Evolutionary conservation across 2,113 vertebrate genomes (phyloP), one percentile per base, ranked within the genome.

Genomic region (Clupea harengus): DNA sequence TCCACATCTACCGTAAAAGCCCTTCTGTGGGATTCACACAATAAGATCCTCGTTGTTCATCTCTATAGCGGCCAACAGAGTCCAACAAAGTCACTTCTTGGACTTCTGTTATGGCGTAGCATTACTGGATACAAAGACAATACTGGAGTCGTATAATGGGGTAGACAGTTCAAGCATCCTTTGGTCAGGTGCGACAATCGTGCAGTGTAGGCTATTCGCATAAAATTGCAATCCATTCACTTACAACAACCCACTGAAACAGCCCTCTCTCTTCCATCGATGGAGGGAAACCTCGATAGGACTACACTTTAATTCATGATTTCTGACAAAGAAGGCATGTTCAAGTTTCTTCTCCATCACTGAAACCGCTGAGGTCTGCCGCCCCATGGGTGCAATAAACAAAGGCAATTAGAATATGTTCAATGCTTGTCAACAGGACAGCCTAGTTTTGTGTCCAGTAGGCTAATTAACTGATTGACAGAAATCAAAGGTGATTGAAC

Each of bases 231-330:
- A 64, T 18, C 57, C 57, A 13, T 75, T 75, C 67, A 75, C 25
- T 75, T 39, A 75, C 67, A 75, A 28, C 67, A 2, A 67, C 67
- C 8, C 28, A 15, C 9, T 32, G 11, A 15, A 32, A 75, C 25
- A 10, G 0, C 6, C 39, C 67, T 25, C 28, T 75, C 28, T 67
- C 9, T 28, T 28, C 8, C 67, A 75, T 32, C 11, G 10, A 28
- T 75, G 28, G 11, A 9, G 28, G 67, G 9, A 13, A 39, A 32
- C 11, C 28, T 32, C 8, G 28, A 78, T 67, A 50, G 3, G 44
- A 17, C 10, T 20, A 7, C 22, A 60, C 57, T 85, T 83, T 88
- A 54, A 81, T 47, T 88, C 28, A 85, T 86, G 83, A 18, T 81
- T 87, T 46, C 15, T 49, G 28, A 44, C 20, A 46, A 45, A 78